A percentile compares a stretch with the other conserved stretches of the same genome.
Evolutionary conservation across 1,140 invertebrate genomes (phyloP).

Genomic region (Dinoponera quadriceps): DNA sequence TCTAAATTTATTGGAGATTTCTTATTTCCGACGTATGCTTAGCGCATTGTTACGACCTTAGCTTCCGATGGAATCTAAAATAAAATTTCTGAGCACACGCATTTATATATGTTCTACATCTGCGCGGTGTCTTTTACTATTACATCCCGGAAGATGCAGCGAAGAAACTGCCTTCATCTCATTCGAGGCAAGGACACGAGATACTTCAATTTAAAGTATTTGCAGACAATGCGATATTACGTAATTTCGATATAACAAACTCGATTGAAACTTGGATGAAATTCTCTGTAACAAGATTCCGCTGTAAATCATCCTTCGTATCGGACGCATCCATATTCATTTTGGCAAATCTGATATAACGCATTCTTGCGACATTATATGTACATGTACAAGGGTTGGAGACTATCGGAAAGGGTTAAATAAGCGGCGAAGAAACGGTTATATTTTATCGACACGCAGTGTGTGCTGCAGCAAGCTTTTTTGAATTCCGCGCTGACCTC

Average conservation of each 20-base stretch:
- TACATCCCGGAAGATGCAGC: not conserved
- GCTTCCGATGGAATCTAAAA: too few relatives aligned
- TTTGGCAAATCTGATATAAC: slow-evolving; percentile 33
- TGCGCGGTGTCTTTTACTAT: not conserved
- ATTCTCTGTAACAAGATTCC: slow-evolving; percentile 44
- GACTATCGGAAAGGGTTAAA: slow-evolving; percentile 50
- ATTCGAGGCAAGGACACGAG: not conserved
- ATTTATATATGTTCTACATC: too few relatives aligned
- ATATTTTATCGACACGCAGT: slow-evolving; percentile 50
- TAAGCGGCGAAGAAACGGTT: slow-evolving; percentile 55
- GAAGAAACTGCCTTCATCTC: slow-evolving; percentile 14
- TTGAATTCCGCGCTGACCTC: slow-evolving; percentile 62
- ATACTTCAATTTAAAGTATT: slow-evolving; percentile 23
- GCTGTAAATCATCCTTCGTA: slow-evolving; percentile 14
- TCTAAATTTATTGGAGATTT: too few relatives aligned
- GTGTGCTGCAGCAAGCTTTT: slow-evolving; percentile 59
- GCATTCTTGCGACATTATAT: slow-evolving; percentile 6
- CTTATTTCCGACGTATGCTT: too few relatives aligned
- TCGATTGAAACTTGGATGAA: slow-evolving; percentile 42
- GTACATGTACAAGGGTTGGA: not conserved
- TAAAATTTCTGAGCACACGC: too few relatives aligned
- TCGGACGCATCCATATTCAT: slow-evolving; percentile 36
- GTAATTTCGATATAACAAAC: slow-evolving; percentile 42
- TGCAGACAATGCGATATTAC: slow-evolving; percentile 28
- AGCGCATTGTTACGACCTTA: too few relatives aligned